Conservation (phyloP, 2,797 vertebrate genomes). For the Catostomus latipinnis region DNA sequence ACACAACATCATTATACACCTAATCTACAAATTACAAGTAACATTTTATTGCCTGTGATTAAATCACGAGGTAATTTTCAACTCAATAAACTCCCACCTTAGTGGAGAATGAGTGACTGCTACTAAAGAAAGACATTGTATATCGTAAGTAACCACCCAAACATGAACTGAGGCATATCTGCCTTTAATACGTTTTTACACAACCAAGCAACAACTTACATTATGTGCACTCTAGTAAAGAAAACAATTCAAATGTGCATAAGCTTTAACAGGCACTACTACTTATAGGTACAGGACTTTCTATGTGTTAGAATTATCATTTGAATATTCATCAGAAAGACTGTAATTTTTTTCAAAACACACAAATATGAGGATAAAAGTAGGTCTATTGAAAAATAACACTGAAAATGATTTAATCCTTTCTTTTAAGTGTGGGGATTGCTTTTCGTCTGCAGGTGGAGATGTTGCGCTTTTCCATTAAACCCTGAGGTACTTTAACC, state of each 20-base stretch:
- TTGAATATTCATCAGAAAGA: not conserved
- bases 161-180: slow-evolving; percentile 3
- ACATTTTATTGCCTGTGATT: slow-evolving; percentile 67
- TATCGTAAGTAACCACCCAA: slow-evolving; percentile 36
- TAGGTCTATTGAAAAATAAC: slow-evolving; percentile 7
- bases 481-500: slow-evolving; percentile 23
- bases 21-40: slow-evolving; percentile 62
- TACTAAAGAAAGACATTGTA: slow-evolving; percentile 26
- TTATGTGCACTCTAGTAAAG: not conserved
- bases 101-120: slow-evolving; percentile 59
- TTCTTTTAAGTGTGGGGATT: slow-evolving; percentile 20
- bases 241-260: not conserved
- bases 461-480: slow-evolving; percentile 52
- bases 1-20: slow-evolving; percentile 54
- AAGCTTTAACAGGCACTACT: not conserved
- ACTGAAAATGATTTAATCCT: not conserved
- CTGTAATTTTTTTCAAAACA: not conserved
- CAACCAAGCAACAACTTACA: slow-evolving; percentile 4
- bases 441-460: slow-evolving; percentile 63
- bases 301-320: not conserved
- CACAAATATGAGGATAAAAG: not conserved
- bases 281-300: not conserved
- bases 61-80: slow-evolving; percentile 64
- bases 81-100: slow-evolving; percentile 49
- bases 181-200: not conserved